phyloP scores from a whole-genome alignment of 2,888 invertebrate genomes.

The Nebria salina region DNA sequence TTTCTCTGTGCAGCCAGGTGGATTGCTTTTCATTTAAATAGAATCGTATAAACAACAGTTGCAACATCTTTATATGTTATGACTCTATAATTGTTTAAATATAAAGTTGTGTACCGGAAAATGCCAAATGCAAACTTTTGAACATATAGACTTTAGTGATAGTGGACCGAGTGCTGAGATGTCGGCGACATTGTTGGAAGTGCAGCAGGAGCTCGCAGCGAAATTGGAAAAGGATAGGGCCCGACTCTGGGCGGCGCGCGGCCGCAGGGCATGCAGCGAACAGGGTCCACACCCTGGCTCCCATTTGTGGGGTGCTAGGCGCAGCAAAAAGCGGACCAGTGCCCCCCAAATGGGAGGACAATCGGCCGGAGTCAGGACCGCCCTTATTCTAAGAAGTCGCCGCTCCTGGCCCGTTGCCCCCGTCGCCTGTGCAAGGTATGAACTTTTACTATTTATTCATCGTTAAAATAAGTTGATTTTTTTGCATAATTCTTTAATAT shows the following conservation, averaged over 20 bases:
- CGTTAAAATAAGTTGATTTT: background rate
- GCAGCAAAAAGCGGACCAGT: constrained; percentile 74
- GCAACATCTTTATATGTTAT: background rate
- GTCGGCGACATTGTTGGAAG: constrained; percentile 58
- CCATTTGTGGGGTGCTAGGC: constrained; percentile 74
- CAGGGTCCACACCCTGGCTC: constrained; percentile 75
- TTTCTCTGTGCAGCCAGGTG: background rate
- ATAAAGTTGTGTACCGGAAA: background rate
- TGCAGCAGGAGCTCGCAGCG: constrained; percentile 58
- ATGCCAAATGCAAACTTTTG: background rate
- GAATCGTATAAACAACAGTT: background rate
- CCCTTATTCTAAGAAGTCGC: constrained; percentile 74
- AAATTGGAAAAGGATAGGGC: constrained; percentile 56
- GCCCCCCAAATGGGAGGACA: constrained; percentile 76
- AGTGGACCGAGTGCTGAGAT: constrained; percentile 14
- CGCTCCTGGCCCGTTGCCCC: constrained; percentile 83
- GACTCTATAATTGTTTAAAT: background rate
- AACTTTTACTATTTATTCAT: background rate
- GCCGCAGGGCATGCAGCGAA: constrained; percentile 71
- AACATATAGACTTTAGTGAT: background rate
- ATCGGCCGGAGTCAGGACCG: constrained; percentile 66
- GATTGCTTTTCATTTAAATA: background rate
- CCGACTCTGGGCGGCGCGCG: constrained; percentile 50
- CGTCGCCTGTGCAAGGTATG: constrained; percentile 73
- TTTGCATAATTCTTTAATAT: background rate